Conservation (phyloP, 2,888 invertebrate species). For the Xestoiulus laeticollis region DNA sequence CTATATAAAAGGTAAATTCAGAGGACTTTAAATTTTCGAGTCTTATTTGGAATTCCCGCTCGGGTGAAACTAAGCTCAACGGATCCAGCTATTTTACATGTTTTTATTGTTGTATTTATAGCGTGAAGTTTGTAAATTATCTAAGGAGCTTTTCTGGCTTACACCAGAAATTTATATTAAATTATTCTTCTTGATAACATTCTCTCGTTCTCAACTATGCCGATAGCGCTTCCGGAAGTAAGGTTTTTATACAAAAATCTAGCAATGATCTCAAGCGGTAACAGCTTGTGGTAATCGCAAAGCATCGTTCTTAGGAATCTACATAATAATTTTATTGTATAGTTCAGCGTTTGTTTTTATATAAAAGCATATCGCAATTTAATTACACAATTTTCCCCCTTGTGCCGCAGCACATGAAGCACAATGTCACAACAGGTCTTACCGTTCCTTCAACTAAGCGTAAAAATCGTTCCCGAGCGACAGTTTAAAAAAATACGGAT, state of each 20-base stretch:
- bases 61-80: too few relatives aligned
- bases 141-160: neutral
- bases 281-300: too few relatives aligned
- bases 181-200: neutral
- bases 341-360: neutral
- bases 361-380: neutral
- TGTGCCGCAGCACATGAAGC: too few relatives aligned
- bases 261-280: neutral
- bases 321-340: neutral
- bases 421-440: too few relatives aligned
- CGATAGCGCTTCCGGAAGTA: too few relatives aligned
- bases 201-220: neutral
- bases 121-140: neutral
- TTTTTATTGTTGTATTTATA: neutral
- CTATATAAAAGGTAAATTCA: too few relatives aligned
- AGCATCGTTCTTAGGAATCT: neutral
- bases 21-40: too few relatives aligned
- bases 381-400: neutral
- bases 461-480: neutral
- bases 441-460: too few relatives aligned
- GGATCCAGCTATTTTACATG: neutral
- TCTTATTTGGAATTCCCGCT: too few relatives aligned
- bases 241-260: too few relatives aligned
- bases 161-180: neutral
- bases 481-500: slow-evolving; percentile 6